Evolutionary conservation across 2,888 invertebrate species (phyloP).

Genomic region (Coleophora deauratella): DNA sequence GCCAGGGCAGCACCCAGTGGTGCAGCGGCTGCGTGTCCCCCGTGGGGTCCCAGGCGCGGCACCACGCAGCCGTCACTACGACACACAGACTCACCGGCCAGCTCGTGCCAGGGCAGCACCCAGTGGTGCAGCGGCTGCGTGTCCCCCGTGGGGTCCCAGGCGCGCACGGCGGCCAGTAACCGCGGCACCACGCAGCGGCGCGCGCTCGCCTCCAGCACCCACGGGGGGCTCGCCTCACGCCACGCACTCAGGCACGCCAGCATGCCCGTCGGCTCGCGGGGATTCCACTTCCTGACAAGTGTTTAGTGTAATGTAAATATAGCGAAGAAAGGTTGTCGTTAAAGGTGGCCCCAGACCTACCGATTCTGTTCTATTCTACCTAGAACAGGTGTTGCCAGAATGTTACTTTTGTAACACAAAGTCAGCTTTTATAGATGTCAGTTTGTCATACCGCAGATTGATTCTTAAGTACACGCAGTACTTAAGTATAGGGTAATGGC

Average conservation of each 20-base stretch:
- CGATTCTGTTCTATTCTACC: no score
- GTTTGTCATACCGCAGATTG: no score
- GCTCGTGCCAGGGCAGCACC: slow-evolving; percentile 96
- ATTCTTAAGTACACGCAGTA: no score
- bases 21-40: background rate
- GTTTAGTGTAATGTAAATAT: no score
- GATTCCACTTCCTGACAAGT: slow-evolving; percentile 81
- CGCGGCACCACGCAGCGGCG: slow-evolving; percentile 87
- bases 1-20: background rate
- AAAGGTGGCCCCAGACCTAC: no score
- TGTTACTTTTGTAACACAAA: no score
- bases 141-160: slow-evolving; percentile 97
- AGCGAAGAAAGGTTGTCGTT: no score
- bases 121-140: slow-evolving; percentile 96
- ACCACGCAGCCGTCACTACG: no score
- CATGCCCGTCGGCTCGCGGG: slow-evolving; percentile 84
- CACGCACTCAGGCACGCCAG: slow-evolving; percentile 86
- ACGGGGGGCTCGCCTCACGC: slow-evolving; percentile 84
- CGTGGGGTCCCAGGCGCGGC: no score
- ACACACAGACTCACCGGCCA: slow-evolving; percentile 74
- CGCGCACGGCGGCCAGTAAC: slow-evolving; percentile 82
- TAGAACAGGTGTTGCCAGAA: background rate
- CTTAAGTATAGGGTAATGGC: no score
- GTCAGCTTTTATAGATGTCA: no score
- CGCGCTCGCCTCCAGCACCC: slow-evolving; percentile 88